Percentiles rank a stretch among this genome's conserved stretches.
Conservation (phyloP, 1,140 invertebrate genomes). For the Euborellia annulipes region DNA sequence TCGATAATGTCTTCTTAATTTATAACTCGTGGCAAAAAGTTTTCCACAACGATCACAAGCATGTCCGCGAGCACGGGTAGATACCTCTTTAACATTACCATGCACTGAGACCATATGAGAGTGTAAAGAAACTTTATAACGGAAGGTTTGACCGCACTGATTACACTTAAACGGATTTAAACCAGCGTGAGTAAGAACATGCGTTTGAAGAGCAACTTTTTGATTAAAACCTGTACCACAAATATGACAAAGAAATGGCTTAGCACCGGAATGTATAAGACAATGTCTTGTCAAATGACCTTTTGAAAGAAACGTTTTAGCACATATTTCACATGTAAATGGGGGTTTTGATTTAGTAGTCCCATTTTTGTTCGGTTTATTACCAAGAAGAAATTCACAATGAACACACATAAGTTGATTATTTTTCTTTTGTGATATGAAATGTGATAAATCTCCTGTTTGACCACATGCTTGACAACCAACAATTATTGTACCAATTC, state of each 20-base stretch:
- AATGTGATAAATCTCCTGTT: constrained; percentile 10
- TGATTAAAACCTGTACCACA: constrained; percentile 42
- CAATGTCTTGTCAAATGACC: constrained; percentile 18
- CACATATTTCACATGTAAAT: constrained; percentile 19
- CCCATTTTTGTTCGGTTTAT: not conserved
- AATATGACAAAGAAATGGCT: constrained; percentile 30
- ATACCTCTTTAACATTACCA: constrained; percentile 9
- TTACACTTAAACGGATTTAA: constrained; percentile 38
- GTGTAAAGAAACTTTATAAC: constrained; percentile 27
- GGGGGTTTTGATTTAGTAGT: not conserved
- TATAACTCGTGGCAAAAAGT: constrained; percentile 30
- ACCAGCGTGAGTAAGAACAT: constrained; percentile 34
- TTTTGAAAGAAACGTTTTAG: constrained; percentile 18
- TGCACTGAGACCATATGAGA: constrained; percentile 30
- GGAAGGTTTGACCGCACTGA: constrained; percentile 33
- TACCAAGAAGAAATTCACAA: constrained; percentile 2
- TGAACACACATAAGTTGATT: constrained; percentile 5
- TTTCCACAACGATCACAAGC: constrained; percentile 29
- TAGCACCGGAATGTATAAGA: constrained; percentile 20
- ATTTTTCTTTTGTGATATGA: constrained; percentile 7
- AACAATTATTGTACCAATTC: constrained; percentile 14
- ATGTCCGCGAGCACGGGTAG: constrained; percentile 15
- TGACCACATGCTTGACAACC: constrained; percentile 14
- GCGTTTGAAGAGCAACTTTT: constrained; percentile 35
- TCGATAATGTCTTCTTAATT: constrained; percentile 29